Conservation (phyloP, 2,797 vertebrate genomes). For the Manis javanica region DNA sequence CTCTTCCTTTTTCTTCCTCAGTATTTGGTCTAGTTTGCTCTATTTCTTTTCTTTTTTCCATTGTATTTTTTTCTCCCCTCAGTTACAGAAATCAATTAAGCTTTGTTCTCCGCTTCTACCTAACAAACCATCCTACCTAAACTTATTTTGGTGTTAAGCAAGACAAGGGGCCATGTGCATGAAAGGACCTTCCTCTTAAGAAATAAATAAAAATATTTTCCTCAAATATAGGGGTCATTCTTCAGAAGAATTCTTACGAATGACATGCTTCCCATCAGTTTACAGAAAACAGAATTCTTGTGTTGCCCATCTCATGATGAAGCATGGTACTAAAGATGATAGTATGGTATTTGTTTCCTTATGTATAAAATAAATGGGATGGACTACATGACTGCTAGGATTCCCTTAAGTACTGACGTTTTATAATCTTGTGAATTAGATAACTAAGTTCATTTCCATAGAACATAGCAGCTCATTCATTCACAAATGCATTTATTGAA, state of each 20-base stretch:
- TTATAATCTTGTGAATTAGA: slow-evolving; percentile 34
- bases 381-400: background rate
- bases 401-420: background rate
- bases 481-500: slow-evolving; percentile 63
- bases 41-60: background rate
- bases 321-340: background rate
- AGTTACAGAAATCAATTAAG: background rate
- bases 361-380: background rate
- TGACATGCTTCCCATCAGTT: background rate
- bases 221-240: background rate
- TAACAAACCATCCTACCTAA: background rate
- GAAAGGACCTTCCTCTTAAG: background rate
- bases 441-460: slow-evolving; percentile 36
- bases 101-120: background rate
- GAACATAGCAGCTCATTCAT: slow-evolving; percentile 48
- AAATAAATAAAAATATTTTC: slow-evolving; percentile 25
- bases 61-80: background rate
- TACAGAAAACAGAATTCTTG: background rate
- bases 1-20: background rate
- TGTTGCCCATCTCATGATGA: background rate
- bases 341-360: background rate
- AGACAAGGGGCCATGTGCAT: background rate
- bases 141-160: background rate
- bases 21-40: background rate
- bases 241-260: background rate